A percentile compares a stretch with the other conserved stretches of the same genome.
These are phyloP conservation scores for Nycticryphes semicollaris DNA, from an alignment of 2,113 vertebrate genomes.

Conservation along the genomic window DNA sequence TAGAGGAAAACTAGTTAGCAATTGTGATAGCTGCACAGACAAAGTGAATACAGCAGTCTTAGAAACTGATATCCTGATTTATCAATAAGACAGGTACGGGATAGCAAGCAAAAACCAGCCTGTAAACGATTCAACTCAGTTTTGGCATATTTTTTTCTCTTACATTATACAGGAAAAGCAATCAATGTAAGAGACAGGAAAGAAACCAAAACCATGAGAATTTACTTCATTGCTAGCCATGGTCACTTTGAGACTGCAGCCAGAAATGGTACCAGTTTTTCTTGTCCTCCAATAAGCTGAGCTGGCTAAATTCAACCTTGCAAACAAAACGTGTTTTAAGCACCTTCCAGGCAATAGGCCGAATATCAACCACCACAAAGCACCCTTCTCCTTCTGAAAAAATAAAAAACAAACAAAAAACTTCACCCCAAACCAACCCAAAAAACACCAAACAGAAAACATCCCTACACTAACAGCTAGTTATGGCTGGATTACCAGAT, in stretches of 20 bases:
- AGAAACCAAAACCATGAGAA: neutral
- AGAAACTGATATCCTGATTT: neutral
- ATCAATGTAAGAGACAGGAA: neutral
- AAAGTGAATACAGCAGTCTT: neutral
- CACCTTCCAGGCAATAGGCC: accelerated
- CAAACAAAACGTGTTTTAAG: neutral
- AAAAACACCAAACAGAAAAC: neutral
- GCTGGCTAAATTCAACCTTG: neutral
- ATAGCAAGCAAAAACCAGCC: neutral
- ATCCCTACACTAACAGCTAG: neutral
- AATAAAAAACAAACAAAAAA: neutral
- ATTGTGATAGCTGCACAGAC: neutral
- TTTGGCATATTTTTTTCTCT: neutral
- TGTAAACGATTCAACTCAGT: neutral
- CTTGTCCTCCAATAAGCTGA: neutral
- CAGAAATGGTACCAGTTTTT: neutral
- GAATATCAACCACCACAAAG: neutral
- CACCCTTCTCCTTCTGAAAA: neutral
- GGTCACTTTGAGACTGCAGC: neutral
- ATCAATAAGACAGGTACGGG: neutral
- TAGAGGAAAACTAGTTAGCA: neutral
- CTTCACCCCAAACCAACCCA: neutral
- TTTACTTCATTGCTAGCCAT: neutral
- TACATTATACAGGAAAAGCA: neutral
- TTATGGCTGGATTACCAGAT: neutral